A percentile compares a stretch with the other conserved stretches of the same genome.
phyloP scores from a whole-genome alignment of 2,888 invertebrate genomes.

The Tethea ocularis region DNA sequence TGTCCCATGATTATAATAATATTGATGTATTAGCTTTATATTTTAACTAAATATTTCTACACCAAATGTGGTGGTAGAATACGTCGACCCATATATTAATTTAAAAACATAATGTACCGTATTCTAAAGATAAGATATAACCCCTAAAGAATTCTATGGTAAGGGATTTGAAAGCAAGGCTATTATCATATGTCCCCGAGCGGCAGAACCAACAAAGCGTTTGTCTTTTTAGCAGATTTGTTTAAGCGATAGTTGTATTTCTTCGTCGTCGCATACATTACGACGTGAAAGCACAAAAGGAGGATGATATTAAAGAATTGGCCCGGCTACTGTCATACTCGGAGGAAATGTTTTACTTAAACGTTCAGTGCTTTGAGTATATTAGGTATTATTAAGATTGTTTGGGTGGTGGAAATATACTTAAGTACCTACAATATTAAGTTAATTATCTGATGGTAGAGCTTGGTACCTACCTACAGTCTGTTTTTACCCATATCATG shows the following conservation, averaged over 20 bases:
- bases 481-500: no score
- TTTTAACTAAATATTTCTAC: no score
- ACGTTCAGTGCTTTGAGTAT: neutral
- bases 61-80: no score
- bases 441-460: no score
- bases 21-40: no score
- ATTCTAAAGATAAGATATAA: no score
- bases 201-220: slow-evolving; percentile 70
- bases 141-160: slow-evolving; percentile 35
- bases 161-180: slow-evolving; percentile 57
- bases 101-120: no score
- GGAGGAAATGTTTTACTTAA: slow-evolving; percentile 14
- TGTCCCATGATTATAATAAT: no score
- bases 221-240: slow-evolving; percentile 83
- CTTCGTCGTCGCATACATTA: slow-evolving; percentile 68
- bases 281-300: slow-evolving; percentile 54
- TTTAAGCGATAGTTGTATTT: slow-evolving; percentile 77
- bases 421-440: neutral
- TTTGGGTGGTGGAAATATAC: neutral
- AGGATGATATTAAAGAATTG: slow-evolving; percentile 48
- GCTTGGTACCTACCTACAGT: no score
- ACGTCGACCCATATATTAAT: no score
- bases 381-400: neutral
- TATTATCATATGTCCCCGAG: slow-evolving; percentile 80
- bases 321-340: slow-evolving; percentile 34